These are phyloP conservation scores for Hemicordylus capensis DNA, from an alignment of 2,113 vertebrate species.

Conservation along the genomic window DNA sequence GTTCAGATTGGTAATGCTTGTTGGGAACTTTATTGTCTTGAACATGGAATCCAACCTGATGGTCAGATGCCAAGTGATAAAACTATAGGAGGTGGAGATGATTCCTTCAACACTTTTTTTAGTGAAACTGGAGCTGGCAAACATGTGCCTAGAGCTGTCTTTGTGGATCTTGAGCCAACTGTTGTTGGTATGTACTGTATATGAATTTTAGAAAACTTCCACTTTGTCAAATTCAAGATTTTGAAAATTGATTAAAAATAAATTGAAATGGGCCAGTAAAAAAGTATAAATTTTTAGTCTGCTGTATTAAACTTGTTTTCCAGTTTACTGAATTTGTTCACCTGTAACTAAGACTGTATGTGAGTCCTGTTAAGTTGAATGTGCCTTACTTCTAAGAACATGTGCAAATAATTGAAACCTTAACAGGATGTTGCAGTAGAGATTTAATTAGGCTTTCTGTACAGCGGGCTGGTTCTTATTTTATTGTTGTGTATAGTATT, in stretches of 20 bases:
- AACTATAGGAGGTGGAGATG: slow-evolving; percentile 75
- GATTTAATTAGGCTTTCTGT: background rate
- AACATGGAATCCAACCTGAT: slow-evolving; percentile 86
- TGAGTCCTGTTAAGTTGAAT: no score
- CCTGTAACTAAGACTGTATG: no score
- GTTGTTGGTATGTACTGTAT: slow-evolving; percentile 81
- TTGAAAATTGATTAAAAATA: background rate
- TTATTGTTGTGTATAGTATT: background rate
- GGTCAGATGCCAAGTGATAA: slow-evolving; percentile 82
- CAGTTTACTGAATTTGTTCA: background rate
- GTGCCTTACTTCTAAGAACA: no score
- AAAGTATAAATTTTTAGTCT: background rate
- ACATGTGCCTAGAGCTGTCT: slow-evolving; percentile 74
- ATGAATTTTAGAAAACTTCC: background rate
- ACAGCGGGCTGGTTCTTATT: background rate
- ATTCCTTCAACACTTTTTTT: slow-evolving; percentile 87
- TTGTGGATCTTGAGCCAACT: slow-evolving; percentile 86
- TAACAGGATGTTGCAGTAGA: background rate
- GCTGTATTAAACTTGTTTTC: background rate
- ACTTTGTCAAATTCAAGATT: background rate
- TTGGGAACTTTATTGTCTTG: slow-evolving; percentile 86
- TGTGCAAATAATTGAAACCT: no score
- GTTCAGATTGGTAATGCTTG: slow-evolving; percentile 89
- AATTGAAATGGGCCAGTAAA: background rate
- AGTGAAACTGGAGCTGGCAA: slow-evolving; percentile 83